Conservation (phyloP, 2,888 invertebrate species). For the Liopterus haemorrhoidalis region DNA sequence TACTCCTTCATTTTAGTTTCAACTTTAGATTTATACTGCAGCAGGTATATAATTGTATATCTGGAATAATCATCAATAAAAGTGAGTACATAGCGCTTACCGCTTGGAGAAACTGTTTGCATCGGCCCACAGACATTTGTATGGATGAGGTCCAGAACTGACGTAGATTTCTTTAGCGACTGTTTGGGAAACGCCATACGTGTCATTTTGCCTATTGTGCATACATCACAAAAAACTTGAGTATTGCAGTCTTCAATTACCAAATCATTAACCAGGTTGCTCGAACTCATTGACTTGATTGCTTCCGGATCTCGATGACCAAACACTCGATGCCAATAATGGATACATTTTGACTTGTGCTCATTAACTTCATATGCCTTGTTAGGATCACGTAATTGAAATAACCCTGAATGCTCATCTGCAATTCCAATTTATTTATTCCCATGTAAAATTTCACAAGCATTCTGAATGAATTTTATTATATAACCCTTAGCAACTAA, state of each 20-base stretch:
- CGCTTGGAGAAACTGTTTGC: constrained; percentile 31
- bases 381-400: too few relatives aligned
- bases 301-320: constrained; percentile 26
- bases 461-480: too few relatives aligned
- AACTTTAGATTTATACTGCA: constrained; percentile 31
- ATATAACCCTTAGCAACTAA: too few relatives aligned
- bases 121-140: constrained; percentile 36
- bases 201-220: constrained; percentile 33
- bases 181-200: constrained; percentile 30
- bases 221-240: constrained; percentile 26
- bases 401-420: too few relatives aligned
- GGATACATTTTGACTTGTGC: too few relatives aligned
- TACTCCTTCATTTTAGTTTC: too few relatives aligned
- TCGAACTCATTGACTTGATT: constrained; percentile 20
- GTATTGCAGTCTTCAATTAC: constrained; percentile 22
- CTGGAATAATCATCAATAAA: constrained; percentile 37
- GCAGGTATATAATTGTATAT: constrained; percentile 30
- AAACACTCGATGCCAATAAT: constrained; percentile 27
- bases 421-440: too few relatives aligned
- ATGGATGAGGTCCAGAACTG: constrained; percentile 31
- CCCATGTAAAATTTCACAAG: too few relatives aligned
- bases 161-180: constrained; percentile 19
- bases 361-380: too few relatives aligned
- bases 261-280: constrained; percentile 19
- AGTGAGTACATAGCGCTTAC: constrained; percentile 33